Conservation (phyloP, 2,888 invertebrate genomes). For the Tetragnatha montana region DNA sequence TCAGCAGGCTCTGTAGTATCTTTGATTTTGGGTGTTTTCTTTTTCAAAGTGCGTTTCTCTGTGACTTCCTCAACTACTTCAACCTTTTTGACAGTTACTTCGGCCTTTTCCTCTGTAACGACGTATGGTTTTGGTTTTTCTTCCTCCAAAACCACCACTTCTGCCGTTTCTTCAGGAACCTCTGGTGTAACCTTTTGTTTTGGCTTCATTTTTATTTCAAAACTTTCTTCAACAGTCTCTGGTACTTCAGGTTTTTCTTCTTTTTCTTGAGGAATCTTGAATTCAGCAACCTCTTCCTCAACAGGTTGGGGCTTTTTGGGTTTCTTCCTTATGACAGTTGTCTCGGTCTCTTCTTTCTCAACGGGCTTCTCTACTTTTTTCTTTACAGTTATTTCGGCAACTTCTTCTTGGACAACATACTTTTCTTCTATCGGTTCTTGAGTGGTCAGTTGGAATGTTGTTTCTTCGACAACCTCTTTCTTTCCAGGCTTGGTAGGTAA, state of each 20-base stretch:
- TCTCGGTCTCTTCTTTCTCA: constrained; percentile 44
- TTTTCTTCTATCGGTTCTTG: constrained; percentile 50
- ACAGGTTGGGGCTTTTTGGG: constrained; percentile 51
- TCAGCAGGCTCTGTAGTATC: constrained; percentile 32
- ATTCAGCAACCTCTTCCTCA: constrained; percentile 34
- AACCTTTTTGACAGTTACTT: constrained; percentile 74
- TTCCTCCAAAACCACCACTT: constrained; percentile 62
- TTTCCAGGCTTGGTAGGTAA: constrained; percentile 33
- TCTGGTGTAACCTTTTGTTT: constrained; percentile 76
- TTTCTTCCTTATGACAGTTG: constrained; percentile 45
- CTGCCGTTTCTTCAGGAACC: constrained; percentile 61
- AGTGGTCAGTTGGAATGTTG: constrained; percentile 20
- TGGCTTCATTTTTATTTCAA: constrained; percentile 80
- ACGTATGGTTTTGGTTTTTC: constrained; percentile 74
- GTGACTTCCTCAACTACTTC: constrained; percentile 75
- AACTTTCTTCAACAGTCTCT: constrained; percentile 74
- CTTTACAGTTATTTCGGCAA: constrained; percentile 41
- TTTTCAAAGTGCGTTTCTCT: constrained; percentile 71
- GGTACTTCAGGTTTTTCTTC: constrained; percentile 37
- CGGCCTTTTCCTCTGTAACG: constrained; percentile 66
- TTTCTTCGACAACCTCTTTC: constrained; percentile 64
- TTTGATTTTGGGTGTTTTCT: constrained; percentile 47
- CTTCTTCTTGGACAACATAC: constrained; percentile 52
- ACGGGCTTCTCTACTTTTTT: constrained; percentile 40
- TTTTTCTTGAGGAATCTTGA: constrained; percentile 46